phyloP scores from a whole-genome alignment of 2,797 vertebrate genomes.

The Gymnopithys bicolor region DNA sequence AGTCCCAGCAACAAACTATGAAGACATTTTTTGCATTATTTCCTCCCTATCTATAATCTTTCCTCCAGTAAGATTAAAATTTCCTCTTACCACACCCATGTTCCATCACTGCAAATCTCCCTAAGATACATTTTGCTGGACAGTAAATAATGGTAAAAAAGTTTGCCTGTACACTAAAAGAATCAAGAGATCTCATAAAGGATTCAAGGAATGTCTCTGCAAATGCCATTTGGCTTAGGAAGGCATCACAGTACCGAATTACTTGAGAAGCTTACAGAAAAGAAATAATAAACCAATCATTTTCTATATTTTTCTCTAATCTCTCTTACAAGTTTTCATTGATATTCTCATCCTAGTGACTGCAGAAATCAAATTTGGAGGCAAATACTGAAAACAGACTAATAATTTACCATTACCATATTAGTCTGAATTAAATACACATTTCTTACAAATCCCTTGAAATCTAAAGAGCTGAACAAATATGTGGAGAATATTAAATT shows the following conservation, averaged over 20 bases:
- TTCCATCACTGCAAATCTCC: not conserved
- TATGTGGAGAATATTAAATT: not conserved
- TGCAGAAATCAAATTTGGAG: conserved; percentile 7
- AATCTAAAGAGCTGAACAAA: conserved; percentile 17
- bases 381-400: not conserved
- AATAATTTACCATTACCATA: not conserved
- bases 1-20: not conserved
- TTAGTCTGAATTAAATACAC: conserved; percentile 2
- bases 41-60: not conserved
- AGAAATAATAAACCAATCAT: not conserved
- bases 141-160: not conserved
- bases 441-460: not conserved
- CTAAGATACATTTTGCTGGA: not conserved
- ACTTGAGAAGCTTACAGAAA: not conserved
- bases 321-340: not conserved
- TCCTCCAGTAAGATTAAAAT: not conserved
- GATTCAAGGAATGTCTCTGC: not conserved
- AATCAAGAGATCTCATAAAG: not conserved
- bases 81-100: not conserved
- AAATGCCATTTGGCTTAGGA: not conserved
- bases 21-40: not conserved
- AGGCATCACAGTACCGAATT: not conserved
- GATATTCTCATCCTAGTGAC: not conserved
- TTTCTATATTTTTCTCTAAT: not conserved
- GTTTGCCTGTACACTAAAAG: not conserved